Evolutionary conservation across 2,888 invertebrate genomes (phyloP).

Genomic region (Iphiclides podalirius): DNA sequence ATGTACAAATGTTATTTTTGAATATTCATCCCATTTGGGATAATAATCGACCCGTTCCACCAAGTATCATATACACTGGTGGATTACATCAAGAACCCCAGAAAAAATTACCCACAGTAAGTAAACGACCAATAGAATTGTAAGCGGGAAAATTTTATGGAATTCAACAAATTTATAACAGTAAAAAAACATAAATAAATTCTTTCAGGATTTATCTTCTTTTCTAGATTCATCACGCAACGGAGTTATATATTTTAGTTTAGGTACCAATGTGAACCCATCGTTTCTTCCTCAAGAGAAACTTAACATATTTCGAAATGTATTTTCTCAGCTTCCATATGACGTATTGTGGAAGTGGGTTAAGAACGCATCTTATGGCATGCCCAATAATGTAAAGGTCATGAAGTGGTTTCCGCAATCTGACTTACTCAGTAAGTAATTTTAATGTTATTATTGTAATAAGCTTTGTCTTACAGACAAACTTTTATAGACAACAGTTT

Average conservation of each 20-base stretch:
- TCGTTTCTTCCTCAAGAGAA: conserved; percentile 45
- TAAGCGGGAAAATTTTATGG: not conserved
- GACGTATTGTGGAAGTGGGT: conserved; percentile 63
- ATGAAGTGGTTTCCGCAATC: conserved; percentile 70
- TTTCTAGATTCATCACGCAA: conserved; percentile 53
- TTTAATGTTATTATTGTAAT: not conserved
- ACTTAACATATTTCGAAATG: conserved; percentile 42
- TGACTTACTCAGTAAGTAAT: conserved; percentile 52
- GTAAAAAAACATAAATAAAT: not conserved
- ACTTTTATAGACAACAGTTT: not conserved
- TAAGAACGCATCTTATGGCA: conserved; percentile 34
- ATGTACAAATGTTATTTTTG: conserved; percentile 43
- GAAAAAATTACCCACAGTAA: conserved; percentile 49
- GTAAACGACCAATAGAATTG: not conserved
- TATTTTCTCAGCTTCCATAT: conserved; percentile 54
- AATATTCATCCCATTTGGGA: conserved; percentile 40
- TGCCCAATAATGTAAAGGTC: conserved; percentile 39
- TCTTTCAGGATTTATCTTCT: conserved; percentile 47
- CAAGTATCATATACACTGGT: conserved; percentile 38
- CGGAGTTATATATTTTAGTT: conserved; percentile 65
- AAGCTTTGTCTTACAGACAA: not conserved
- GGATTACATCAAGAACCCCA: conserved; percentile 34
- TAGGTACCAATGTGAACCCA: conserved; percentile 57
- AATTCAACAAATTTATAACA: not conserved
- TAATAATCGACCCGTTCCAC: conserved; percentile 38